Percentiles rank a stretch among this genome's conserved stretches.
Evolutionary conservation across 2,797 vertebrate genomes (phyloP).

Genomic region (Phalanger gymnotis): DNA sequence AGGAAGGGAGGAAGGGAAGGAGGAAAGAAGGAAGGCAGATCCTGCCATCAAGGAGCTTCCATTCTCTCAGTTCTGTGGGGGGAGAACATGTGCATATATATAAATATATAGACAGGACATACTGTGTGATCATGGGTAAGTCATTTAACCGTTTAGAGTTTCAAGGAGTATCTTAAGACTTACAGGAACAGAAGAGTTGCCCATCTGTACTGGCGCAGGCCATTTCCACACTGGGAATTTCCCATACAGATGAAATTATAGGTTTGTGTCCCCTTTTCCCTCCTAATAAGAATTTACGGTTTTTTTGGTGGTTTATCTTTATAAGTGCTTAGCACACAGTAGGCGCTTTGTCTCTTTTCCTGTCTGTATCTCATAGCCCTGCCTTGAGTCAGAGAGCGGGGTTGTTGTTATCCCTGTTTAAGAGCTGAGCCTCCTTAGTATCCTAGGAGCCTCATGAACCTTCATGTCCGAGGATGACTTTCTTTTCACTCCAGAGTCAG

Average conservation of each 20-base stretch:
- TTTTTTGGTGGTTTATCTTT: not conserved
- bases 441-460: not conserved
- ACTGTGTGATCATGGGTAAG: no score
- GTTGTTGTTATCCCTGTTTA: not conserved
- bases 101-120: no score
- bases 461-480: not conserved
- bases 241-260: not conserved
- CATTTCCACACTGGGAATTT: not conserved
- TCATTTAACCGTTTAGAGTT: no score
- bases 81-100: no score
- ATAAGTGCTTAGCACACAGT: not conserved
- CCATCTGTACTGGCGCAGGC: no score
- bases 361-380: not conserved
- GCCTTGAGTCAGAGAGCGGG: not conserved
- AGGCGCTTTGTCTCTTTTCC: not conserved
- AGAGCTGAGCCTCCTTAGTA: not conserved
- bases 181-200: no score
- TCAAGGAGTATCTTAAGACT: no score
- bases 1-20: no score
- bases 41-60: no score
- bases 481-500: not conserved
- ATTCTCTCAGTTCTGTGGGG: no score
- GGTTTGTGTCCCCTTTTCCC: not conserved
- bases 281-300: not conserved
- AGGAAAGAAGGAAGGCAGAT: no score